phyloP scores from a whole-genome alignment of 2,888 invertebrate genomes.

The Unio delphinus region DNA sequence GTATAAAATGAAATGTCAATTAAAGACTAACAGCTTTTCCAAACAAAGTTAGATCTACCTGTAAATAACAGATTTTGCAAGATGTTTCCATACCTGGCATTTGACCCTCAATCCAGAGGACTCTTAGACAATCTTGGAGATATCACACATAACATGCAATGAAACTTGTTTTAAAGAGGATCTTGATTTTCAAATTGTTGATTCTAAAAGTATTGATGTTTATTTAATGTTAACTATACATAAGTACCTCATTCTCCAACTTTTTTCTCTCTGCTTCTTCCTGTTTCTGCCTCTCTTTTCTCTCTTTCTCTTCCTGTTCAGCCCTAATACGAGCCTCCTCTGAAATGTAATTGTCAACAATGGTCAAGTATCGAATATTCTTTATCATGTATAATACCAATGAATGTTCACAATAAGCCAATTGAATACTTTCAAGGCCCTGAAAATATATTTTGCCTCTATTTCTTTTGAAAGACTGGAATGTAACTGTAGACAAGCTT shows the following conservation, averaged over 20 bases:
- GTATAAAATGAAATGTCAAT: neutral
- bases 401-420: too few relatives aligned
- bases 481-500: too few relatives aligned
- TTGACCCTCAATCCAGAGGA: neutral
- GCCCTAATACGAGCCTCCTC: constrained; percentile 52
- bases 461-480: too few relatives aligned
- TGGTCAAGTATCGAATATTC: too few relatives aligned
- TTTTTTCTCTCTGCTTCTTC: constrained; percentile 52
- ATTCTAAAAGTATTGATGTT: too few relatives aligned
- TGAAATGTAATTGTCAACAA: constrained; percentile 13
- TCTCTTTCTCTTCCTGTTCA: constrained; percentile 50
- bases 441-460: too few relatives aligned
- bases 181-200: too few relatives aligned
- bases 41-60: neutral
- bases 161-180: neutral
- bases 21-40: neutral
- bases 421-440: too few relatives aligned
- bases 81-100: too few relatives aligned
- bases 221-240: too few relatives aligned
- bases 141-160: neutral
- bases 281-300: constrained; percentile 46
- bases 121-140: neutral
- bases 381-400: too few relatives aligned
- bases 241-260: constrained; percentile 54
- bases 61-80: neutral